Evolutionary conservation across 2,888 invertebrate genomes (phyloP).

Genomic region (Plusia festucae): DNA sequence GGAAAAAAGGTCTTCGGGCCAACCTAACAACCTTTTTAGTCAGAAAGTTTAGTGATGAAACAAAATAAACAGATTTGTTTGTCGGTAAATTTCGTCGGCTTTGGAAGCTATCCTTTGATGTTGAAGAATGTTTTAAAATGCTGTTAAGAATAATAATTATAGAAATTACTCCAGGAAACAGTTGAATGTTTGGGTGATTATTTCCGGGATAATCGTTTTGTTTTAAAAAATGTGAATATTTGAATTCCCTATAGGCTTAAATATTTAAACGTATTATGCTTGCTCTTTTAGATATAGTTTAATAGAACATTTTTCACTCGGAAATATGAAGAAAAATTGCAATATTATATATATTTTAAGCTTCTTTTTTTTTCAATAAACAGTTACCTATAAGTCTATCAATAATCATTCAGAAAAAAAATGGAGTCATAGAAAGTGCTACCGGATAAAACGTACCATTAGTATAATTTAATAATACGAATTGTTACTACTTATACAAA

Average conservation of each 20-base stretch:
- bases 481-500: neutral
- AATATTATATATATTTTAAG: too few species aligned
- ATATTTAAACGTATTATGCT: too few species aligned
- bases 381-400: too few species aligned
- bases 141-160: slow-evolving; percentile 53
- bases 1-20: neutral
- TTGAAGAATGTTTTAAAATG: slow-evolving; percentile 45
- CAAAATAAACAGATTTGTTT: slow-evolving; percentile 18
- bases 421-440: neutral
- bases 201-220: slow-evolving; percentile 12
- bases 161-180: slow-evolving; percentile 2
- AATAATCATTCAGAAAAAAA: too few species aligned
- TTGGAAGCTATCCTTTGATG: slow-evolving; percentile 46
- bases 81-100: slow-evolving; percentile 24
- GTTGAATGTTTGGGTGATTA: slow-evolving; percentile 29
- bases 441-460: neutral
- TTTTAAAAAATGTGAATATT: neutral
- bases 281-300: too few species aligned
- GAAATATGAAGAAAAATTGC: too few species aligned
- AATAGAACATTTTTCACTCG: too few species aligned
- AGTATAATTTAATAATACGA: neutral
- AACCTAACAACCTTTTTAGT: neutral
- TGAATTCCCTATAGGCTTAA: too few species aligned
- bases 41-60: slow-evolving; percentile 5
- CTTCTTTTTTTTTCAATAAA: too few species aligned